Evolutionary conservation across 2,888 invertebrate genomes (phyloP).

Genomic region (Heliconius cydno): DNA sequence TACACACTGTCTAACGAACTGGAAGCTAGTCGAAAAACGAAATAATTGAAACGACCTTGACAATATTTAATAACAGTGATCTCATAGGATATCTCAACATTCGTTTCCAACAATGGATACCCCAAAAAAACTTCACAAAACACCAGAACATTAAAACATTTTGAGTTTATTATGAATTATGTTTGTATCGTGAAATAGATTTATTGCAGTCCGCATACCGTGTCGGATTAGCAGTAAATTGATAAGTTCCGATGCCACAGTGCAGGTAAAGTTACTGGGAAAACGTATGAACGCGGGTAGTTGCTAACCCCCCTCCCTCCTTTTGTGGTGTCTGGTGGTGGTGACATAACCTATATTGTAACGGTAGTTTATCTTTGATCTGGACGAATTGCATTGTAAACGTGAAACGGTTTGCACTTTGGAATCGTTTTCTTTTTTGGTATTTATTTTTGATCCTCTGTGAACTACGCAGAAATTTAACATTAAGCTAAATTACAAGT

Average conservation of each 20-base stretch:
- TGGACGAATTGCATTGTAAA: constrained; percentile 6
- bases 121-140: neutral
- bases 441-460: neutral
- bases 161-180: constrained; percentile 7
- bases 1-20: neutral
- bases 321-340: constrained; percentile 13
- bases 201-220: constrained; percentile 48
- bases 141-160: constrained; percentile 2
- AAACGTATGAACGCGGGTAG: constrained; percentile 33
- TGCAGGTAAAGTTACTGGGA: constrained; percentile 46
- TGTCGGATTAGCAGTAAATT: constrained; percentile 63
- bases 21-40: neutral
- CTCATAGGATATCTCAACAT: neutral
- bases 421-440: neutral
- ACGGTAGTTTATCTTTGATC: constrained; percentile 25
- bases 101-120: constrained; percentile 15
- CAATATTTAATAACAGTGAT: constrained; percentile 4
- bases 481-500: neutral
- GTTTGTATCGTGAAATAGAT: constrained; percentile 42
- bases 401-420: neutral
- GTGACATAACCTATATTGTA: constrained; percentile 32
- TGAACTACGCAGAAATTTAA: neutral
- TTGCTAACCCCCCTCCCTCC: constrained; percentile 11
- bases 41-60: constrained; percentile 15
- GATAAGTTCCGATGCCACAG: constrained; percentile 47